Base-by-base conservation (phyloP, 2,888 invertebrate species). In the Drosophila merina region DNA sequence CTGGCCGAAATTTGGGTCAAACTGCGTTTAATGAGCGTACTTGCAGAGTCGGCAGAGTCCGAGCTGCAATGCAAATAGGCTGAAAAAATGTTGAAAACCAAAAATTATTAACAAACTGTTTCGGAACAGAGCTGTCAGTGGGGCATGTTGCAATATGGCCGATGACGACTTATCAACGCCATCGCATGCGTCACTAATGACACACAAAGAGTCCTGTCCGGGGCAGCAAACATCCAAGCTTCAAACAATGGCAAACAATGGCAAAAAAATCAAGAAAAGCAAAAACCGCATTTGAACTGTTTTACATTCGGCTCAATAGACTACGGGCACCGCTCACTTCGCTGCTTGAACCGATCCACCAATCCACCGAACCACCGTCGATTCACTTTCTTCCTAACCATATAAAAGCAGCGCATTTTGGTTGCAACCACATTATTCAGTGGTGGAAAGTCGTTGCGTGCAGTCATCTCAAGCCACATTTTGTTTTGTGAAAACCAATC, bases 361-460 rank as follows among this genome's bases (percentile, higher is more conserved):
- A 51, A 71, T 44, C 58, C 36, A 25, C 10, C 60, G 30, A 59
- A n/a, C 40, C 62, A 49, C 74, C 38, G 74, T 56, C 77, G 76
- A 76, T 83, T 72, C 84, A 91, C 92, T 92, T 92, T 92, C 91
- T 91, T 92, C 90, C 91, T 89, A 89, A 91, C 86, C 89, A 91
- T 92, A 92, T 92, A 92, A 91, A 92, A 92, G 92, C 90, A 76
- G 81, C 88, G 75, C 79, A 81, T 87, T 88, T 88, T 88, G 79
- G 87, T 88, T 90, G 89, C 81, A 90, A 81, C 88, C 85, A 89
- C 86, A 92, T 91, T 91, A 92, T 91, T 92, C 92, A 91, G 89
- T 91, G 88, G 89, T 91, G 89, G 89, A 91, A 90, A 91, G 90
- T 91, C 90, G 90, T 88, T 89, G 85, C 88, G 90, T 89, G 85